Base-by-base conservation (phyloP, 1,140 invertebrate species). In the Kradibia gibbosae region DNA sequence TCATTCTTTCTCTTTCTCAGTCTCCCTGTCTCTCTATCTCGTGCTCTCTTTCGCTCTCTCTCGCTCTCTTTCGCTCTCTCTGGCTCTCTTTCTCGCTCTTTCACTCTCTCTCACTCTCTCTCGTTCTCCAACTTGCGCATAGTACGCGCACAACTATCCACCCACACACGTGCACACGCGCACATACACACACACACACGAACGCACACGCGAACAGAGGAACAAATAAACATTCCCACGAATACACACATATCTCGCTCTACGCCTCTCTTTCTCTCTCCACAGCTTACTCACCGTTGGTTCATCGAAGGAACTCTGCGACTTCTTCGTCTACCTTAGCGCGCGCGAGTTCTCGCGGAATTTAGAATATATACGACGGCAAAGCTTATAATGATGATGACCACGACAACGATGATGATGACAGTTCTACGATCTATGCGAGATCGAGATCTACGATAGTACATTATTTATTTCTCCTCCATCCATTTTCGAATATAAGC, bases 331-430 rank as follows among this genome's bases (percentile, higher is more conserved):
- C 34, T 39, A 39, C 50, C 70, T 62, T 55, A 36, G 39, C 55
- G 60, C 62, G 48, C 57, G 48, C 70, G 71, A 82, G 75, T 74
- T 75, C 81, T 70, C 77, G 78, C 78, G 78, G 71, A 78, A 82
- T 82, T 82, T 75, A 57, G 71, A 78, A 62, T 78, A 67, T 57
- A 42, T 48, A 42, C 42, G 60, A 48, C 48, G 71, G 48, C 28
- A 5, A 17, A 48, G 45, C 53, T 53, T 13, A 73, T 36, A 25
- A 50, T 50, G 48, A 72, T 48, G 42, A 70, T 31, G 53, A 62
- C 55, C 22, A 39, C 73, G 11, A 76, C 3, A 57, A 62, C 31
- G 36, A 76, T 67, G 65, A 81, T 81, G 72, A 74, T 77, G 70
- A 82, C 77, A 75, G 62, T 72, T 73, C 74, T 62, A 76, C 22